A percentile compares a stretch with the other conserved stretches of the same genome.
phyloP scores from a whole-genome alignment of 2,888 invertebrate species.

The Sarcophaga variegata region DNA sequence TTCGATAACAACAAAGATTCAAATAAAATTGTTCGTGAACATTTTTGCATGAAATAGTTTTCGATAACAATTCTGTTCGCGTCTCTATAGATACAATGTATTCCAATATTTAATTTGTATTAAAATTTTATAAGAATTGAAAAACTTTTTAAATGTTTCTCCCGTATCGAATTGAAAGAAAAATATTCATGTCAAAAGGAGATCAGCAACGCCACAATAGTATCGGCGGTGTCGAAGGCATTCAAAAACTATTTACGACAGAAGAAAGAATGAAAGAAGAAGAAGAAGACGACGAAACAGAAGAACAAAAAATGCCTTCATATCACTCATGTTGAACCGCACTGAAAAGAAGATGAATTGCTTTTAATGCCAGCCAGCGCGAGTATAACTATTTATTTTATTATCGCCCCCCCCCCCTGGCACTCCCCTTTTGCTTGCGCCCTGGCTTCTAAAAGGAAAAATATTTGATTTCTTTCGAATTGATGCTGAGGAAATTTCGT shows the following conservation, averaged over 20 bases:
- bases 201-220: neutral
- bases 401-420: neutral
- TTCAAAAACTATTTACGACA: slow-evolving; percentile 55
- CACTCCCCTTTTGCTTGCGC: neutral
- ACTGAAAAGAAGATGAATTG: slow-evolving; percentile 80
- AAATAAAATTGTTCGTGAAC: too few relatives aligned
- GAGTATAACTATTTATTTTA: slow-evolving; percentile 51
- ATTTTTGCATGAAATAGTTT: too few relatives aligned
- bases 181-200: neutral
- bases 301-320: slow-evolving; percentile 57
- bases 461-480: neutral
- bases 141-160: neutral
- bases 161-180: too few relatives aligned
- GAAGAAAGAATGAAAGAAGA: too few relatives aligned
- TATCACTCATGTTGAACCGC: slow-evolving; percentile 77
- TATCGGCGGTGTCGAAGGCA: neutral
- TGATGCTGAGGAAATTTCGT: slow-evolving; percentile 9
- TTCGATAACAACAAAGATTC: neutral
- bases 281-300: neutral
- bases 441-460: neutral
- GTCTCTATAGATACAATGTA: neutral
- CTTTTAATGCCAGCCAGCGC: slow-evolving; percentile 61
- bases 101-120: slow-evolving; percentile 12
- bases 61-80: too few relatives aligned
- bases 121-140: slow-evolving; percentile 33